These are phyloP conservation scores for Pristionchus fissidentatus DNA, from an alignment of 2,888 invertebrate species.

Conservation along the genomic window DNA sequence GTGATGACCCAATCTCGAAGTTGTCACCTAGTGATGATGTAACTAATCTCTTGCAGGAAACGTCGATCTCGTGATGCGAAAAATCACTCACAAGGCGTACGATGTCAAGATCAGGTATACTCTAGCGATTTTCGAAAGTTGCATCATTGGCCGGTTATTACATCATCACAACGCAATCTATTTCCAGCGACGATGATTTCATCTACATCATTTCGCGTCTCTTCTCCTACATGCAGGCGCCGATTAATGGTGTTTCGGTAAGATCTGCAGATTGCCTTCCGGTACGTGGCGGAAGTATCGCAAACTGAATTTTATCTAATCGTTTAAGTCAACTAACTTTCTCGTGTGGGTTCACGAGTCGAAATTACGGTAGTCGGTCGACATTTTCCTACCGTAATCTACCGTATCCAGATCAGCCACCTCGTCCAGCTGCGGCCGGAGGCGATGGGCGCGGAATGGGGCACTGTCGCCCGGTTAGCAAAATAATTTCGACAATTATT, in stretches of 20 bases:
- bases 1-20: neutral
- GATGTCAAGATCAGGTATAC: constrained; percentile 22
- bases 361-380: no score
- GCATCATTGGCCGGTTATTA: neutral
- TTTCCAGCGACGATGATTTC: neutral
- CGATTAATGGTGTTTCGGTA: constrained; percentile 2
- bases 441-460: neutral
- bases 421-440: constrained; percentile 12
- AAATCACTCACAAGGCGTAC: constrained; percentile 3
- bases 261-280: neutral
- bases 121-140: neutral
- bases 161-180: no score
- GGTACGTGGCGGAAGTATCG: neutral
- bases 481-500: neutral
- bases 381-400: neutral
- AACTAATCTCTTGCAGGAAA: neutral
- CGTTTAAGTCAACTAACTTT: no score
- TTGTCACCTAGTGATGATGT: neutral
- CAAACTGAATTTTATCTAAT: no score
- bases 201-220: neutral
- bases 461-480: neutral
- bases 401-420: neutral
- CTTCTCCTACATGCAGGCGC: neutral
- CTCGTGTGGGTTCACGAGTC: no score
- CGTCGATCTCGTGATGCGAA: neutral